phyloP scores from a whole-genome alignment of 92 coral and sea anemone species.

The Blastomussa wellsi region DNA sequence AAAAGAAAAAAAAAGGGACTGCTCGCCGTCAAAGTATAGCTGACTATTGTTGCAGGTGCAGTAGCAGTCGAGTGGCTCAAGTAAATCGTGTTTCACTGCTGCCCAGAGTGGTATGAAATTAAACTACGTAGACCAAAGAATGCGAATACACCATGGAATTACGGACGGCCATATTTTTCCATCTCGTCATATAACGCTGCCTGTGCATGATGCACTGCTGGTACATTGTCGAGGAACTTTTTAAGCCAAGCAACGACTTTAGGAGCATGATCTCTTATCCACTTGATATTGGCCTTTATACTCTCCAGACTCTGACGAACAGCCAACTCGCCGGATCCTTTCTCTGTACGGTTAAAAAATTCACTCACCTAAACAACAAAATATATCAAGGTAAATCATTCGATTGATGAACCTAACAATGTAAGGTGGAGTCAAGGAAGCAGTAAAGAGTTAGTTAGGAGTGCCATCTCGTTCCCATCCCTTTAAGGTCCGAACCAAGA shows the following conservation, averaged over 20 bases:
- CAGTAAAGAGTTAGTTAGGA: too few relatives aligned
- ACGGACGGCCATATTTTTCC: slow-evolving; percentile 35
- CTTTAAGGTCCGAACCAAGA: too few relatives aligned
- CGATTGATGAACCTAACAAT: too few relatives aligned
- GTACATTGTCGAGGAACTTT: not conserved
- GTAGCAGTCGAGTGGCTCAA: not conserved
- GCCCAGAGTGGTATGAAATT: not conserved
- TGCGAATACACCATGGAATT: not conserved
- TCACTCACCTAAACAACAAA: slow-evolving; percentile 44
- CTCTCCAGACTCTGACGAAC: slow-evolving; percentile 69
- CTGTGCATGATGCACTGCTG: not conserved
- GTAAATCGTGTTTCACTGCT: not conserved
- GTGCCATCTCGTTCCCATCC: too few relatives aligned
- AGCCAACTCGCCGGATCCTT: slow-evolving; percentile 74
- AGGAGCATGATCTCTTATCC: slow-evolving; percentile 45
- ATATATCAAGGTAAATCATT: not conserved
- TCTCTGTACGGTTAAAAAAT: slow-evolving; percentile 39
- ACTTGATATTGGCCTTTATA: slow-evolving; percentile 67
- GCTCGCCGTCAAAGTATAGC: too few relatives aligned
- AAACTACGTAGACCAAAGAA: not conserved
- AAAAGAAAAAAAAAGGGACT: too few relatives aligned
- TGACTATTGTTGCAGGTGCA: too few relatives aligned
- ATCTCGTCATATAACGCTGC: not conserved
- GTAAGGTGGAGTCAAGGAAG: too few relatives aligned
- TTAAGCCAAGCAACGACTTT: slow-evolving; percentile 55